Base-by-base conservation (phyloP, 2,888 invertebrate genomes). In the Watsonalla cultraria region DNA sequence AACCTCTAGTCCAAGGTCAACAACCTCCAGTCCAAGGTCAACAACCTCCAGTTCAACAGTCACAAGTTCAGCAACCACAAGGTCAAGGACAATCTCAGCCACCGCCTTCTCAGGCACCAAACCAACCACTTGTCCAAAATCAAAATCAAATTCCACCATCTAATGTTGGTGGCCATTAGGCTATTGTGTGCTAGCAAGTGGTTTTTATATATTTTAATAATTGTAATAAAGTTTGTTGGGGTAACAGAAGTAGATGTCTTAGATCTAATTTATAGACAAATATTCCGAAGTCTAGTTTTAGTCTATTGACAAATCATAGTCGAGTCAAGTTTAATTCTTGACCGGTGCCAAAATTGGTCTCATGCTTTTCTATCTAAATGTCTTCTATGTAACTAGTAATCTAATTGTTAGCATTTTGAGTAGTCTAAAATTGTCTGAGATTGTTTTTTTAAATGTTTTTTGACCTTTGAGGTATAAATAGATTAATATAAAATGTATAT, bases 331-430 rank as follows among this genome's bases (percentile, higher is more conserved):
- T 35, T 7, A 35, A 35, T 35, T 37, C 11, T 42, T 8, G 11
- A 2, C 24, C 24, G 24, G 72, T 77, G 75, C 73, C 72, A 74
- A 76, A 73, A 66, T 64, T 46, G 42, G 47, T 62, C 51, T 59
- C 66, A 66, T 54, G 65, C 64, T 66, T 66, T 54, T 61, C 59
- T 59, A 54, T 49, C 52, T 54, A 37, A 7, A 37, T 37, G 7
- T 37, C 7, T 37, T 8, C 8, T 42, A 42, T 42, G 24, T 24
- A 24, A 24, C 24, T 42, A 9, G 42, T 42, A 42, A 11, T 42
- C 11, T 42, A 42, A 42, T 7, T 11, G 42, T 42, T 42, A 42
- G 42, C 42, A 7, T 42, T 42, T 11, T 42, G 42, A 42, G 11
- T 11, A 11, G 11, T 11, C 11, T 11, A 11, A 42, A 42, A 42